A percentile compares a stretch with the other conserved stretches of the same genome.
These are phyloP conservation scores for Phaenicophaeus curvirostris DNA, from an alignment of 2,797 vertebrate genomes.

Conservation along the genomic window DNA sequence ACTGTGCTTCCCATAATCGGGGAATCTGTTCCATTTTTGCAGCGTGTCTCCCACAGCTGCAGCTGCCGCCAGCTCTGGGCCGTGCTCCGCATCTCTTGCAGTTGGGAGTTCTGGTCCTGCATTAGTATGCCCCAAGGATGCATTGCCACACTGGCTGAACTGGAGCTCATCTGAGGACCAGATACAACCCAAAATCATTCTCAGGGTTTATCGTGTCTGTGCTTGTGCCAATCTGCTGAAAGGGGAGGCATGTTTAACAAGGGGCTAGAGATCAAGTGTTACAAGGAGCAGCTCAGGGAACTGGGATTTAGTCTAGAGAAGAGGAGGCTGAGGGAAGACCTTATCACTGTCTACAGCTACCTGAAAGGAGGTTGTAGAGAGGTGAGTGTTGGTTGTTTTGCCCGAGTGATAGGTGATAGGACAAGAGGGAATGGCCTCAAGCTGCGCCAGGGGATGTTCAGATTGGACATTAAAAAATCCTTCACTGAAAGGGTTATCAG, in stretches of 20 bases:
- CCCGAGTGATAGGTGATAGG: too few species aligned
- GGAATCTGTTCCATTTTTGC: not conserved
- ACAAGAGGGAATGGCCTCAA: too few species aligned
- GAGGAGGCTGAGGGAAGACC: too few species aligned
- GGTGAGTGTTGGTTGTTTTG: too few species aligned
- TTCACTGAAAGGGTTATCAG: too few species aligned
- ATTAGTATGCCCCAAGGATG: not conserved
- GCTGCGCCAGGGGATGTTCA: too few species aligned
- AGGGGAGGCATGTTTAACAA: not conserved
- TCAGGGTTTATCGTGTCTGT: accelerated
- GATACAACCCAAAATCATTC: not conserved
- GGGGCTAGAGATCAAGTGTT: too few species aligned
- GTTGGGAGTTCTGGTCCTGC: not conserved
- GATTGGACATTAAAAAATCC: too few species aligned
- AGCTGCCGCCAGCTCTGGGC: not conserved
- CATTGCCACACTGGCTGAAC: accelerated
- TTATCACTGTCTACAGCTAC: too few species aligned
- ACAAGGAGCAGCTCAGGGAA: too few species aligned
- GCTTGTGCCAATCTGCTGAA: not conserved
- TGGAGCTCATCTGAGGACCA: not conserved
- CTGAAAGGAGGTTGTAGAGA: too few species aligned
- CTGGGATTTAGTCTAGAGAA: too few species aligned
- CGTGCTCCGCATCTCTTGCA: accelerated
- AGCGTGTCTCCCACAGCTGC: not conserved
- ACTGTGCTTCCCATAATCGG: not conserved